A percentile compares a stretch with the other conserved stretches of the same genome.
phyloP scores from a whole-genome alignment of 2,797 vertebrate genomes.

The Iguana delicatissima region DNA sequence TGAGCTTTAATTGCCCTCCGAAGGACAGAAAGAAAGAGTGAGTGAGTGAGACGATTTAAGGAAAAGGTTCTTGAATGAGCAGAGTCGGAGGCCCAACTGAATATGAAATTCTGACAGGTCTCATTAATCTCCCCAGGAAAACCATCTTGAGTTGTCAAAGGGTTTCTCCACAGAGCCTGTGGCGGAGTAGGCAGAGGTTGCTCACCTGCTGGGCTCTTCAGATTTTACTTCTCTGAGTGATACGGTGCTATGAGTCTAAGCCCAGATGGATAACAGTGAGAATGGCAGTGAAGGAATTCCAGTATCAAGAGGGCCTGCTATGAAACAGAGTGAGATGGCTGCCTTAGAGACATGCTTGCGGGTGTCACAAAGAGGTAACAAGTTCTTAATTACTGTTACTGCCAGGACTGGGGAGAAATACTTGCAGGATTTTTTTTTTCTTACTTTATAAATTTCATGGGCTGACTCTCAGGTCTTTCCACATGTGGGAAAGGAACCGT shows the following conservation, averaged over 20 bases:
- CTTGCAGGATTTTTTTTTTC: too few species aligned
- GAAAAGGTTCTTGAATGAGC: background rate
- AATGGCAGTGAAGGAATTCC: background rate
- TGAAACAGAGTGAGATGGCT: too few species aligned
- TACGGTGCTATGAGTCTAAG: background rate
- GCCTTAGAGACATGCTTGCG: background rate
- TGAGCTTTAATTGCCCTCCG: constrained; percentile 12
- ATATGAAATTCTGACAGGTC: constrained; percentile 27
- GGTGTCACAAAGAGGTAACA: too few species aligned
- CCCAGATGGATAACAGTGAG: background rate
- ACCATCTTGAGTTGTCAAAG: background rate
- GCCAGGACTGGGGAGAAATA: too few species aligned
- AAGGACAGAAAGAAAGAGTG: background rate
- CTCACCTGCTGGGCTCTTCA: background rate
- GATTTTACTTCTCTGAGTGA: background rate
- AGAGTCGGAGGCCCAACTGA: background rate
- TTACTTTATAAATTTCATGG: too few species aligned
- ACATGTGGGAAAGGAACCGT: too few species aligned
- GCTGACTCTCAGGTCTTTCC: too few species aligned
- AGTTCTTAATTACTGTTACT: too few species aligned
- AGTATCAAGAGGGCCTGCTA: too few species aligned
- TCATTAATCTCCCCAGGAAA: constrained; percentile 5
- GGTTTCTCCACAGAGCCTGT: background rate
- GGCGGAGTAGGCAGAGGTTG: background rate
- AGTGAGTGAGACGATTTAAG: background rate